Evolutionary conservation across 92 coral and sea anemone species (phyloP), one percentile per base, ranked within the genome.

Genomic region (Paramuricea clavata): DNA sequence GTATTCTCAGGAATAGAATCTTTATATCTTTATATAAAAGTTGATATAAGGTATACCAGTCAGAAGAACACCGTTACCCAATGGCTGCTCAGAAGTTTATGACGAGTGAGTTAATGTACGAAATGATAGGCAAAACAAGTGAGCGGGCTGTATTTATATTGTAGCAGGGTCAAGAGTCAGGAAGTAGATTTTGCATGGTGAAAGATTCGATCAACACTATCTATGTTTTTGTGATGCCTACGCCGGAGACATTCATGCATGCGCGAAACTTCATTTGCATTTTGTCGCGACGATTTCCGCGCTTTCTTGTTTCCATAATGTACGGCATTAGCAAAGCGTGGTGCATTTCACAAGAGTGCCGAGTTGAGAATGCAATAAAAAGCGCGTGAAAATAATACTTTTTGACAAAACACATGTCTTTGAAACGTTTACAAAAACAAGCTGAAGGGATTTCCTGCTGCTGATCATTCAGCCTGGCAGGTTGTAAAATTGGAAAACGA

Each of bases 161-260:
- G 65, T 76, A 76, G 25, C 21, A 21, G 27, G 62, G 64, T 78
- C 83, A 78, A 78, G 73, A 79, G 84, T 28, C 84, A 79, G 84
- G 84, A 79, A 79, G 57, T 60, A 21, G 69, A 47, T 49, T 56
- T 50, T 27, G 68, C 57, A 57, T 79, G 84, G 33, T 79, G 84
- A 60, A 60, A 79, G 73, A 35, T 42, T 35, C 33, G 60, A 79
- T 72, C 57, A 69, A 52, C 84, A 41, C 26, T 69, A 62, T 28
- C 26, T 33, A 50, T n/a, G 15, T 39, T 23, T 17, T 60, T n/a
- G 50, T 17, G 33, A 39, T 17, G 23, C 33, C 33, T 19, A n/a
- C 60, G 33, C n/a, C n/a, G n/a, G n/a, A n/a, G n/a, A n/a, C n/a
- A n/a, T n/a, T n/a, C n/a, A n/a, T n/a, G n/a, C n/a, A n/a, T n/a